phyloP scores from a whole-genome alignment of 2,113 vertebrate genomes.

The Trichechus manatus region DNA sequence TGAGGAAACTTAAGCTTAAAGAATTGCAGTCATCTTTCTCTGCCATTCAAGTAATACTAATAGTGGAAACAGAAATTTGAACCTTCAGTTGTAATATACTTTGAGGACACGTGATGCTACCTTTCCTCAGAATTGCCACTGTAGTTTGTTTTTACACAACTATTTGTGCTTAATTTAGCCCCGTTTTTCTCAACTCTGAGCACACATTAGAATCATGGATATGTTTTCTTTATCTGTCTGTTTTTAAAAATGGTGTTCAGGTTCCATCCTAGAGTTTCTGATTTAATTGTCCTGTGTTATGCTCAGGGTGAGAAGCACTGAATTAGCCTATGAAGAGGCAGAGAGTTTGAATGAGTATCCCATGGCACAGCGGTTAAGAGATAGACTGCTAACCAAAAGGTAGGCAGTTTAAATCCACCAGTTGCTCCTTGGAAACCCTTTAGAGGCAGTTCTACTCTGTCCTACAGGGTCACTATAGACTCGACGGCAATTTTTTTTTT shows the following conservation, averaged over 20 bases:
- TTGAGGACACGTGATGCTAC: neutral
- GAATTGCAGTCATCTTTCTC: neutral
- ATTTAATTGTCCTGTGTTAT: neutral
- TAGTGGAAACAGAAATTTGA: neutral
- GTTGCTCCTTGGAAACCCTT: no score
- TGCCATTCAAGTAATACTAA: neutral
- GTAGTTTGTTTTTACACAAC: neutral
- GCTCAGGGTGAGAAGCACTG: neutral
- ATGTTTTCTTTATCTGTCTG: neutral
- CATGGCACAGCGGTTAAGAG: no score
- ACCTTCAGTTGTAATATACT: slow-evolving; percentile 22
- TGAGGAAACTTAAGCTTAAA: neutral
- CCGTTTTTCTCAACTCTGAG: neutral
- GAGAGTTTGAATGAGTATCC: neutral
- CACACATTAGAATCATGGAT: neutral
- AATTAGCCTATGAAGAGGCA: neutral
- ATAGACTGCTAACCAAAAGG: no score
- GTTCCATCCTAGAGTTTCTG: neutral
- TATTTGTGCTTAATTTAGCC: neutral
- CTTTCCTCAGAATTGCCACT: neutral
- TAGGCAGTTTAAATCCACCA: no score
- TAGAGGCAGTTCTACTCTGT: no score
- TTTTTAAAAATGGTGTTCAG: neutral
- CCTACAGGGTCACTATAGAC: no score
- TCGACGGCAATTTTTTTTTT: no score